phyloP scores from a whole-genome alignment of 2,888 invertebrate species.

The Hypena proboscidalis region DNA sequence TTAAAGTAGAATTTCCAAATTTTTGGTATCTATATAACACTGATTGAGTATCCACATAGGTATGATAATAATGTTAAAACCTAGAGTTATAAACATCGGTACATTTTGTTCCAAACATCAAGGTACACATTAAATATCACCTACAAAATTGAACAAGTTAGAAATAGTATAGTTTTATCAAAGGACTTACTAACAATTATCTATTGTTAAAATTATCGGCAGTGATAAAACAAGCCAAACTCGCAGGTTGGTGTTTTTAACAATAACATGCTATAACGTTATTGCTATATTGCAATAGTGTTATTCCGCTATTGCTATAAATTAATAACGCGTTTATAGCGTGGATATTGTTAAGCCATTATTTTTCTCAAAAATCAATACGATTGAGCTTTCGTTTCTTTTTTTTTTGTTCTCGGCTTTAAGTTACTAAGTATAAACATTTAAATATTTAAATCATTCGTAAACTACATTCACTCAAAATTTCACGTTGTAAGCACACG shows the following conservation, averaged over 20 bases:
- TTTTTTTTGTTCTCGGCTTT: slow-evolving; percentile 48
- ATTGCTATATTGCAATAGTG: slow-evolving; percentile 18
- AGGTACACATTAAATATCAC: slow-evolving; percentile 81
- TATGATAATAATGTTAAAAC: slow-evolving; percentile 66
- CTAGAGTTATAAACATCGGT: slow-evolving; percentile 75
- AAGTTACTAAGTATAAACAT: slow-evolving; percentile 57
- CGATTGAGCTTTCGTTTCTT: slow-evolving; percentile 34
- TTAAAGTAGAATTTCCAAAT: slow-evolving; percentile 82
- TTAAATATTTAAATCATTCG: slow-evolving; percentile 68
- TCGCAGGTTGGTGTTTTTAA: slow-evolving; percentile 51
- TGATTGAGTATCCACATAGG: slow-evolving; percentile 75
- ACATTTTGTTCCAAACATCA: slow-evolving; percentile 79
- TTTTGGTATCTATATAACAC: slow-evolving; percentile 81
- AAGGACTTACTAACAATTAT: slow-evolving; percentile 74
- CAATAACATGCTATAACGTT: slow-evolving; percentile 39
- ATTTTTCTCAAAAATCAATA: slow-evolving; percentile 45
- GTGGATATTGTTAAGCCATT: too few species aligned
- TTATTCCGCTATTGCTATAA: too few species aligned
- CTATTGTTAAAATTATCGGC: slow-evolving; percentile 77
- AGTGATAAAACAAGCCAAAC: slow-evolving; percentile 81
- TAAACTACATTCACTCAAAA: slow-evolving; percentile 74
- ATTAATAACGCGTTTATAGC: too few species aligned
- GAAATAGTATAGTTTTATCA: slow-evolving; percentile 83
- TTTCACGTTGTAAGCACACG: slow-evolving; percentile 72
- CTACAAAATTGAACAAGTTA: slow-evolving; percentile 85